phyloP scores from a whole-genome alignment of 2,797 vertebrate species.

The Acridotheres tristis region DNA sequence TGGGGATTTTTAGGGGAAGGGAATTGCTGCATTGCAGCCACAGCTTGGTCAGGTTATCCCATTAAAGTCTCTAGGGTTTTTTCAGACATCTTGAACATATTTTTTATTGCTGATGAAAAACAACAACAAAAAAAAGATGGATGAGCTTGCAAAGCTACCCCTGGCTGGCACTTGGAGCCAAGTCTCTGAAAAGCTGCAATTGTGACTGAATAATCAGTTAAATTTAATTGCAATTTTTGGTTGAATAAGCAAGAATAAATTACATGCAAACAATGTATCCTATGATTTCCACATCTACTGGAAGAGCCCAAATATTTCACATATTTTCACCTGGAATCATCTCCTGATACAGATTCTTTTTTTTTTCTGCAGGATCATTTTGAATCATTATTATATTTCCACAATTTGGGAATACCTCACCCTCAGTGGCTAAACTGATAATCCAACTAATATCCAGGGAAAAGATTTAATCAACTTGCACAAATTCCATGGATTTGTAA shows the following conservation, averaged over 20 bases:
- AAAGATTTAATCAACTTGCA: background rate
- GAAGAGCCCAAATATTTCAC: background rate
- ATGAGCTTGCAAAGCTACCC: conserved; percentile 8
- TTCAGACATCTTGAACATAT: background rate
- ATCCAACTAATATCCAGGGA: background rate
- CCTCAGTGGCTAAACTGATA: background rate
- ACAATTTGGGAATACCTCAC: background rate
- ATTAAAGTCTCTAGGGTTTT: background rate
- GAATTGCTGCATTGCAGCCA: background rate
- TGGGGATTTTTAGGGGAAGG: background rate
- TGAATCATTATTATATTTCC: background rate
- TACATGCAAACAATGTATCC: background rate
- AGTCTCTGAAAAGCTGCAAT: conserved; percentile 14
- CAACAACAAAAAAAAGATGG: background rate
- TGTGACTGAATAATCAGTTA: conserved; percentile 30
- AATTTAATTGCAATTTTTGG: conserved; percentile 43
- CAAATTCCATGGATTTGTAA: background rate
- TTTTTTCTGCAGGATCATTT: background rate
- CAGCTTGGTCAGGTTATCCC: background rate
- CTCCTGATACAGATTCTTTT: background rate
- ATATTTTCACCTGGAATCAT: background rate
- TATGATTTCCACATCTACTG: background rate
- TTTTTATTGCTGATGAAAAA: background rate
- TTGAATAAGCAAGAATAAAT: conserved; percentile 43
- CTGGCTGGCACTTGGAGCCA: conserved; percentile 7